Percentiles rank a stretch among this genome's conserved stretches.
Evolutionary conservation across 1,140 invertebrate species (phyloP).

Genomic region (Sycobia sp.): DNA sequence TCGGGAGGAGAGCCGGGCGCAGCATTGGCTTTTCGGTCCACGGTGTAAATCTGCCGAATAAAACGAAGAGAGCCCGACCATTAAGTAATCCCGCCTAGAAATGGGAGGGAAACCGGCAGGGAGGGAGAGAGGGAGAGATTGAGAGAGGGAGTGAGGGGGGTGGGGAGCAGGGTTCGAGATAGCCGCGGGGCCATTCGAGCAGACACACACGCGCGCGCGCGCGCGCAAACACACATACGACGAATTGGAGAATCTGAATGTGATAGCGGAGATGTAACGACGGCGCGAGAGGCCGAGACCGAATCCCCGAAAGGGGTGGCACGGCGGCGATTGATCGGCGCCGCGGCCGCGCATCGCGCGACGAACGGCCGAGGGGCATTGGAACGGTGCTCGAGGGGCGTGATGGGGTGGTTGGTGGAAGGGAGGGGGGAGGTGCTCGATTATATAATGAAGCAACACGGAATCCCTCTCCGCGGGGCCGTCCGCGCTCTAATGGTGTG

Average conservation of each 20-base stretch:
- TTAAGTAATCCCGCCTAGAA: constrained; percentile 57
- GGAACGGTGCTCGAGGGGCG: constrained; percentile 48
- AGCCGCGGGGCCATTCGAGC: no score
- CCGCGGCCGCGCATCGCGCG: constrained; percentile 28
- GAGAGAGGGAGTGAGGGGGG: no score
- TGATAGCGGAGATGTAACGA: no score
- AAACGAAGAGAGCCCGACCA: constrained; percentile 57
- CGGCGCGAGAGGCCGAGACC: no score
- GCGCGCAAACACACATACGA: no score
- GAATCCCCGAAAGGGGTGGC: no score
- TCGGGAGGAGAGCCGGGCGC: neutral
- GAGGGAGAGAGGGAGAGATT: constrained; percentile 37
- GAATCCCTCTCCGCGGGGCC: constrained; percentile 60
- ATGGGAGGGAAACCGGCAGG: constrained; percentile 40
- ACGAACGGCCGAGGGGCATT: constrained; percentile 10
- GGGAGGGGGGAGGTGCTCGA: constrained; percentile 52
- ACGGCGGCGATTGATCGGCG: no score
- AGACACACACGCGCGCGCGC: no score
- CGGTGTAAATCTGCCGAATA: constrained; percentile 57
- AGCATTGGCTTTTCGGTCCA: constrained; percentile 24
- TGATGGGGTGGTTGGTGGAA: constrained; percentile 53
- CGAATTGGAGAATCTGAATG: no score
- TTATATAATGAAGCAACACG: constrained; percentile 61
- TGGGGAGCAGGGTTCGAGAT: no score
- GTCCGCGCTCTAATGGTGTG: constrained; percentile 62